Evolutionary conservation across 2,797 vertebrate genomes (phyloP).

Genomic region (Zalophus californianus): DNA sequence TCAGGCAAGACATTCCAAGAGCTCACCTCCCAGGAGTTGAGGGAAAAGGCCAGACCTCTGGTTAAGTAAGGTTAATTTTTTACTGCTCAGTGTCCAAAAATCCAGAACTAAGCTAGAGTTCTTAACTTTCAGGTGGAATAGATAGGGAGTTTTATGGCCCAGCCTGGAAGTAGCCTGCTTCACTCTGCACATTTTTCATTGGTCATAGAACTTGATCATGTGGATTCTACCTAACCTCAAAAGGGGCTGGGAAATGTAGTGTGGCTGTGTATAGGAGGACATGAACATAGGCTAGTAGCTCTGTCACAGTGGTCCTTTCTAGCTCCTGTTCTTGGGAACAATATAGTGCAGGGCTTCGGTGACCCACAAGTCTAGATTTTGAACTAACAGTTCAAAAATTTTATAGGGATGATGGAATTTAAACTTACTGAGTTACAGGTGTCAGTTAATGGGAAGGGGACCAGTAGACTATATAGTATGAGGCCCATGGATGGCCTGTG

Average conservation of each 20-base stretch:
- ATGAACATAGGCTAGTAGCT: background rate
- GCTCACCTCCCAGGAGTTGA: background rate
- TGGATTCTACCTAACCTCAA: background rate
- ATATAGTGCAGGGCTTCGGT: background rate
- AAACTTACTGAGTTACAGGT: background rate
- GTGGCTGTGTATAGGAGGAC: background rate
- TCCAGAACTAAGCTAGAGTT: background rate
- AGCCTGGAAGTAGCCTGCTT: background rate
- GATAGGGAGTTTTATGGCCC: background rate
- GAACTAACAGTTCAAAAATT: background rate
- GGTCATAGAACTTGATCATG: background rate
- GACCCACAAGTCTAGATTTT: background rate
- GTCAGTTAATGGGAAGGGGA: background rate
- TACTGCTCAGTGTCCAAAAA: slow-evolving; percentile 18
- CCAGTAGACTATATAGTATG: background rate
- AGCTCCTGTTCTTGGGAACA: background rate
- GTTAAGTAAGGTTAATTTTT: background rate
- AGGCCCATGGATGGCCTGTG: background rate
- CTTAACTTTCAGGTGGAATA: background rate
- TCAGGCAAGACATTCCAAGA: background rate
- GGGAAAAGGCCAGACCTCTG: background rate
- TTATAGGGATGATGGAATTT: background rate
- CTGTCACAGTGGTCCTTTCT: background rate
- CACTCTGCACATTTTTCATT: background rate
- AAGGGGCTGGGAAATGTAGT: background rate